Conservation (phyloP, 2,113 vertebrate species). For the Sigmodon hispidus region DNA sequence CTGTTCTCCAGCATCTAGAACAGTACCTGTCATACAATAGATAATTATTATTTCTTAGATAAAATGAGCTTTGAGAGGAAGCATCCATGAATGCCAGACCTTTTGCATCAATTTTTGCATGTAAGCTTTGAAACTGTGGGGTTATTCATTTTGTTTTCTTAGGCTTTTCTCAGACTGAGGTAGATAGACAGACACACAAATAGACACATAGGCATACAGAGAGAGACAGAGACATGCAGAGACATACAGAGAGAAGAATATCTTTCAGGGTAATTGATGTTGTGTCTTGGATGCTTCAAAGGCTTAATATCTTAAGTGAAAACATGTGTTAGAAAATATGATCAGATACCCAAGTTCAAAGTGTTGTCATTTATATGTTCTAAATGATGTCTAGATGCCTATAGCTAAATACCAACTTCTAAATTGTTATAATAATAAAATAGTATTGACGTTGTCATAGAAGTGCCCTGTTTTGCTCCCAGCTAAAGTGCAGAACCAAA, state of each 20-base stretch:
- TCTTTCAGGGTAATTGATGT: neutral
- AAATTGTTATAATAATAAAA: slow-evolving; percentile 40
- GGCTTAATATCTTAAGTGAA: slow-evolving; percentile 59
- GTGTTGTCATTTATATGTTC: slow-evolving; percentile 46
- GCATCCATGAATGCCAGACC: neutral
- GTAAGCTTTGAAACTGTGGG: neutral
- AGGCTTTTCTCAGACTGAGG: neutral
- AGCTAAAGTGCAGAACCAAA: slow-evolving; percentile 50
- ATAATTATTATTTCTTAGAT: slow-evolving; percentile 5
- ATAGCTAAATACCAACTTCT: neutral
- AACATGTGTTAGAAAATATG: slow-evolving; percentile 51
- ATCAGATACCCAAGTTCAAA: slow-evolving; percentile 41
- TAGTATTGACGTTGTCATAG: slow-evolving; percentile 46
- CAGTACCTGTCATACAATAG: neutral
- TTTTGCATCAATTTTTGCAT: neutral
- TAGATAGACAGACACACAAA: neutral
- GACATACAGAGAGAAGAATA: neutral
- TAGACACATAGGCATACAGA: neutral
- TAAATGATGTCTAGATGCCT: neutral
- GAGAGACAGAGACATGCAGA: neutral
- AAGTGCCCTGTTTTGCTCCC: slow-evolving; percentile 48
- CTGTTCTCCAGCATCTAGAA: neutral
- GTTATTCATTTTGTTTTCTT: neutral
- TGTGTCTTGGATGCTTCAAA: slow-evolving; percentile 26
- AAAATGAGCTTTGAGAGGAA: slow-evolving; percentile 2